A percentile compares a stretch with the other conserved stretches of the same genome.
Conservation (phyloP, 1,140 invertebrate genomes). For the Brachionus plicatilis region DNA sequence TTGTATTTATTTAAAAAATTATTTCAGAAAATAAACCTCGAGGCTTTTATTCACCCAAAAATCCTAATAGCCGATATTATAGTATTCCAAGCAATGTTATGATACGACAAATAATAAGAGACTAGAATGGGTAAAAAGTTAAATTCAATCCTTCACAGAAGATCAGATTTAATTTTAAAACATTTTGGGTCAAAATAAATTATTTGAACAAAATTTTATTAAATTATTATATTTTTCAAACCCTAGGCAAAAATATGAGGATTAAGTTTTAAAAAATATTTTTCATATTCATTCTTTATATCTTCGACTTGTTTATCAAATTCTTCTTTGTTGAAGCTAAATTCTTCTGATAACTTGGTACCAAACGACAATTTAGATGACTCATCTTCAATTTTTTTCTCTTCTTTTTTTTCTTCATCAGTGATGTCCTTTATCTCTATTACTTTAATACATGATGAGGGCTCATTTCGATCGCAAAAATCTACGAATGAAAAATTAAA, state of each 20-base stretch:
- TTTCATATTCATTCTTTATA: slow-evolving; percentile 1
- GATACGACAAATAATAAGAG: background rate
- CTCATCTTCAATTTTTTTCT: background rate
- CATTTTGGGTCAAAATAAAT: background rate
- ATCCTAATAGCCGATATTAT: background rate
- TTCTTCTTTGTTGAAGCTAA: background rate
- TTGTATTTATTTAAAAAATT: background rate
- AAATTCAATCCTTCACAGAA: background rate
- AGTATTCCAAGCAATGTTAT: background rate
- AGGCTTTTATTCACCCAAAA: background rate
- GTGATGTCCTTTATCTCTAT: background rate
- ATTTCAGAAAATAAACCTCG: background rate
- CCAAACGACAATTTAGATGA: background rate
- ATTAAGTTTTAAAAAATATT: background rate
- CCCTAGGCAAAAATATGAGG: background rate
- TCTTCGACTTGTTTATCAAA: slow-evolving; percentile 3
- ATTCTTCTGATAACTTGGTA: background rate
- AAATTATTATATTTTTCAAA: background rate
- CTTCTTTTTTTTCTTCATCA: background rate
- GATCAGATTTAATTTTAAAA: background rate
- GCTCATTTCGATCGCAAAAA: background rate
- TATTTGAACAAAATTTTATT: background rate
- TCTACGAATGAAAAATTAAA: background rate
- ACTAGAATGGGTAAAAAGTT: background rate
- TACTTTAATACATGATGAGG: background rate